These are phyloP conservation scores for Poeciliopsis turrubarensis DNA, from an alignment of 2,113 vertebrate genomes.

Conservation along the genomic window DNA sequence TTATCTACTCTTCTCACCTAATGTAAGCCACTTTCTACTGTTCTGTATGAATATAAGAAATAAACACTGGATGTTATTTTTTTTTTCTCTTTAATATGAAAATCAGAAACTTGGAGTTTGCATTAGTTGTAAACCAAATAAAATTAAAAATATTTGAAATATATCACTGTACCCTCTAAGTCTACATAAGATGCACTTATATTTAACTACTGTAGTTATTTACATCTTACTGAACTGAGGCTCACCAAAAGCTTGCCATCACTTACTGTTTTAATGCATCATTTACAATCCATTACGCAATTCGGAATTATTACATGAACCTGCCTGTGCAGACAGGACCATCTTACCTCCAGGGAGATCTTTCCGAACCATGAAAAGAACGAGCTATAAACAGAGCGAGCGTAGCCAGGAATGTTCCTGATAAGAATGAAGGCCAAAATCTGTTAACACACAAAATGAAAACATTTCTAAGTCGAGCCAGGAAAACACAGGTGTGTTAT, in stretches of 20 bases:
- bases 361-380: conserved; percentile 99
- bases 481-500: neutral
- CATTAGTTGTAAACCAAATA: neutral
- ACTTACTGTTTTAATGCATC: too few species aligned
- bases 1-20: too few species aligned
- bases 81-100: neutral
- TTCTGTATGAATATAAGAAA: too few species aligned
- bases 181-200: neutral
- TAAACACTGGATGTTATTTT: too few species aligned
- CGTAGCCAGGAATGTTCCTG: conserved; percentile 95
- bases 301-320: neutral
- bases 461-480: conserved; percentile 15
- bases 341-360: conserved; percentile 94
- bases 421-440: conserved; percentile 97
- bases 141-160: neutral
- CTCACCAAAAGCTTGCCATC: too few species aligned
- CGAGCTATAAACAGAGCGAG: conserved; percentile 93
- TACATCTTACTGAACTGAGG: too few species aligned
- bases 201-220: too few species aligned
- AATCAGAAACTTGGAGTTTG: neutral
- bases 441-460: conserved; percentile 67
- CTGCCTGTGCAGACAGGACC: neutral
- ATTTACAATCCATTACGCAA: neutral
- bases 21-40: too few species aligned
- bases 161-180: neutral